Evolutionary conservation across 2,113 vertebrate species (phyloP), one percentile per base, ranked within the genome.

Genomic region (Raja brachyura): DNA sequence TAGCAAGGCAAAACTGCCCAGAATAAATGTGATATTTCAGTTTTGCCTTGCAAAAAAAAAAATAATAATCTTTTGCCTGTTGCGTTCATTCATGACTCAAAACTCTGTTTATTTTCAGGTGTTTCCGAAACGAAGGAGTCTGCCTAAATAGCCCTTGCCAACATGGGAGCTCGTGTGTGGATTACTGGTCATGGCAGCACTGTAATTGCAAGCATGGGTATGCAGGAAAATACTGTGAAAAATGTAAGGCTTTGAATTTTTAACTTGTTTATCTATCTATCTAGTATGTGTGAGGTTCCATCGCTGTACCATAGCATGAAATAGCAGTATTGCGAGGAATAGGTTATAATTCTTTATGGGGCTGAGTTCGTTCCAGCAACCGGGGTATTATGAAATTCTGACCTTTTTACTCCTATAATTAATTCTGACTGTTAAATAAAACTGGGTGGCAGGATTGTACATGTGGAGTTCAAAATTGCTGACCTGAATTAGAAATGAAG

Each of bases 151-250:
- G 93, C 94, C 97, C 97, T 93, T 99, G 99, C 94, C 97, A 98
- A 79, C 97, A 99, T 0, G 98, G 98, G 13, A 98, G 97, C 93
- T 97, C 97, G 7, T 99, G 99, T 93, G 93, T 97, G 8, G 99
- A 99, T 94, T 96, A 96, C 94, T 99, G 99, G 99, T 99, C 98
- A 0, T 99, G 98, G 98, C 98, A 99, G 94, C 98, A 99, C 94
- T 99, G 99, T 93, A 96, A 95, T 20, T 99, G 99, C 93, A 95
- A 94, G 63, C 98, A 98, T 7, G 98, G 98, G 61, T 96, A 99
- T 95, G 98, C 98, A 0, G 99, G 98, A 81, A 97, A 96, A 90
- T 96, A 97, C 96, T 99, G 99, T 93, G 99, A 99, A 94, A 99
- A 99, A 97, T 97, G 99, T 99, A 96, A 93, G 97, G 33, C 33